These are phyloP conservation scores for Hycleus phaleratus DNA, from an alignment of 1,140 invertebrate species.

Conservation along the genomic window DNA sequence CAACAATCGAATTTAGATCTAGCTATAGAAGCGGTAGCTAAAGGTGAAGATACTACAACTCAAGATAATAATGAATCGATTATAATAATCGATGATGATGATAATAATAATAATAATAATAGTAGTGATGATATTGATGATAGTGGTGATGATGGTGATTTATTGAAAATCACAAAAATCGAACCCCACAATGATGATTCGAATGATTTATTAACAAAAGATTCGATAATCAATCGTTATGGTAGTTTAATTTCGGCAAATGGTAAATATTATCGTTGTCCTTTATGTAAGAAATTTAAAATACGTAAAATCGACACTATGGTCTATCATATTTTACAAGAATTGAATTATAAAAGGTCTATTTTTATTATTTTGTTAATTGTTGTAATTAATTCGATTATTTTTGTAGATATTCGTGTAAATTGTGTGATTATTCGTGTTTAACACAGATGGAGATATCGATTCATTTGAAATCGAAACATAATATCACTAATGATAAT, in stretches of 20 bases:
- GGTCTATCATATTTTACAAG: not conserved
- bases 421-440: too few species aligned
- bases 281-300: not conserved
- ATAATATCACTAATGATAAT: too few species aligned
- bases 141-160: constrained; percentile 6
- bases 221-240: not conserved
- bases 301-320: not conserved
- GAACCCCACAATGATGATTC: not conserved
- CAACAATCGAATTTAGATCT: not conserved
- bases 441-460: too few species aligned
- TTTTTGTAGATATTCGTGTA: too few species aligned
- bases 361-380: not conserved
- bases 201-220: not conserved
- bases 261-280: not conserved
- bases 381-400: too few species aligned
- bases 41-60: constrained; percentile 5
- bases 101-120: not conserved
- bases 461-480: too few species aligned
- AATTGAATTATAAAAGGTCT: not conserved
- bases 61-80: constrained; percentile 3
- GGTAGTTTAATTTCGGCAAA: not conserved
- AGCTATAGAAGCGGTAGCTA: not conserved
- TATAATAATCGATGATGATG: constrained; percentile 19
- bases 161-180: not conserved
- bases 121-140: constrained; percentile 6